Percentiles rank a stretch among this genome's conserved stretches.
Evolutionary conservation across 2,113 vertebrate species (phyloP).

Genomic region (Antigone vipio): DNA sequence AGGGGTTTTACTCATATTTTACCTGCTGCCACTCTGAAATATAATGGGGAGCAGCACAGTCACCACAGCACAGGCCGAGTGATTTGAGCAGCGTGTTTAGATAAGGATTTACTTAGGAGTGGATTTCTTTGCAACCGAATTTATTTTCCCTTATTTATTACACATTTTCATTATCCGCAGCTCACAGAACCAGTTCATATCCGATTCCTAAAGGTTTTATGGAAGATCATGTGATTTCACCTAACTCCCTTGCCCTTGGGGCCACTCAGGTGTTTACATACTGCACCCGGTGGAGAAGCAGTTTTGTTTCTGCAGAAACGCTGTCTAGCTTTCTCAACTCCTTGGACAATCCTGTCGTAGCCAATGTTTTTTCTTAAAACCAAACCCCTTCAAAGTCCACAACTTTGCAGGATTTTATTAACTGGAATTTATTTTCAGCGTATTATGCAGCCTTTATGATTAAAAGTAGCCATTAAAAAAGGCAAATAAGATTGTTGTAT

Average conservation of each 20-base stretch:
- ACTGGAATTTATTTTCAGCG: not conserved
- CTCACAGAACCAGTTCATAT: slow-evolving; percentile 11
- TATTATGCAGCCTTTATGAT: not conserved
- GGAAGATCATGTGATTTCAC: slow-evolving; percentile 2
- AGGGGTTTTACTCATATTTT: not conserved
- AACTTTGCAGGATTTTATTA: not conserved
- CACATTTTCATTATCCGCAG: not conserved
- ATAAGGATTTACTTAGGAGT: slow-evolving; percentile 11
- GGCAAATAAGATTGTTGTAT: not conserved
- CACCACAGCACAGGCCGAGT: not conserved
- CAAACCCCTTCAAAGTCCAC: not conserved
- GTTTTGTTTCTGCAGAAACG: not conserved
- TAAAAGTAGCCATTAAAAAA: not conserved
- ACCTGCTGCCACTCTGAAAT: not conserved
- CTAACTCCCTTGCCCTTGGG: not conserved
- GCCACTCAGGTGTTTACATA: not conserved
- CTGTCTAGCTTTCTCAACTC: not conserved
- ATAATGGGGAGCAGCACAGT: not conserved
- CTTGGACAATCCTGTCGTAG: not conserved
- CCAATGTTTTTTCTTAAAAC: not conserved
- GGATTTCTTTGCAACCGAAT: not conserved
- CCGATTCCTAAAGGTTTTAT: not conserved
- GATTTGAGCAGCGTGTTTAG: not conserved
- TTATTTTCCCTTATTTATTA: not conserved
- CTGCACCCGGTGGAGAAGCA: not conserved